Evolutionary conservation across 1,140 invertebrate genomes (phyloP).

Genomic region (Vanessa tameamea): DNA sequence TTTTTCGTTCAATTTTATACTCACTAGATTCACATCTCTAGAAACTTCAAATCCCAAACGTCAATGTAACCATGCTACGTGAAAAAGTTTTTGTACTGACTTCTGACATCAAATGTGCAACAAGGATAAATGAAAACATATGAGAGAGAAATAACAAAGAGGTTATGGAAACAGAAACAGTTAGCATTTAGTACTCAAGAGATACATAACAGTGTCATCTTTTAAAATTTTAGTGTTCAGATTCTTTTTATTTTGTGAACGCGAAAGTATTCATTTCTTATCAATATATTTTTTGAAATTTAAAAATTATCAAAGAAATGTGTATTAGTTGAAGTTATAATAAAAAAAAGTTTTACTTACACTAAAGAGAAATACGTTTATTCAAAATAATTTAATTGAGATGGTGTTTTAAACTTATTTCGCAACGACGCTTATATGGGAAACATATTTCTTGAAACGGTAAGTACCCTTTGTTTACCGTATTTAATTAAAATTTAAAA

Average conservation of each 20-base stretch:
- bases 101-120: slow-evolving; percentile 26
- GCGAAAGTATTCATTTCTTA: slow-evolving; percentile 1
- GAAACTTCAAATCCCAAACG: too few relatives aligned
- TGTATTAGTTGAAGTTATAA: slow-evolving; percentile 1
- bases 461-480: slow-evolving; percentile 36
- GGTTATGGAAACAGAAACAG: slow-evolving; percentile 29
- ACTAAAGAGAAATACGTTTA: not conserved
- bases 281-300: not conserved
- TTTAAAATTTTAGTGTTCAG: slow-evolving; percentile 7
- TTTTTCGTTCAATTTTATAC: too few relatives aligned
- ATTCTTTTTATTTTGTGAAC: slow-evolving; percentile 18
- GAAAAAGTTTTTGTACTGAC: too few relatives aligned
- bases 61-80: too few relatives aligned
- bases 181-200: slow-evolving; percentile 18
- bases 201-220: slow-evolving; percentile 23
- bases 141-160: slow-evolving; percentile 37
- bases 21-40: too few relatives aligned
- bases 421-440: slow-evolving; percentile 44
- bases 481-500: not conserved
- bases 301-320: slow-evolving; percentile 4
- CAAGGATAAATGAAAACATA: slow-evolving; percentile 31
- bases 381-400: slow-evolving; percentile 11
- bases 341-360: not conserved
- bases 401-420: slow-evolving; percentile 18
- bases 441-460: slow-evolving; percentile 46